These are phyloP conservation scores for Ryuthela nishihirai DNA, from an alignment of 2,888 invertebrate species.

Conservation along the genomic window DNA sequence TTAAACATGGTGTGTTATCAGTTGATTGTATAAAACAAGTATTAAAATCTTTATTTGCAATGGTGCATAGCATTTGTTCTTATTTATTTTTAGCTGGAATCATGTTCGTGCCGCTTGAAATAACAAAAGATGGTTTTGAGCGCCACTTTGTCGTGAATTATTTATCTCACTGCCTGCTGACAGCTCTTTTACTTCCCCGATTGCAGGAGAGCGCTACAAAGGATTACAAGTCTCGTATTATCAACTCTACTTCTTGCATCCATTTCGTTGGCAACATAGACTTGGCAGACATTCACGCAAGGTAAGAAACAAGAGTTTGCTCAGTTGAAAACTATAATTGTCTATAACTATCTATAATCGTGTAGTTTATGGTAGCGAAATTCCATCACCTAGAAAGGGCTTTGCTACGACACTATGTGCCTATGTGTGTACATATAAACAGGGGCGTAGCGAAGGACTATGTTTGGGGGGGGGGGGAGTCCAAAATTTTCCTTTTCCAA, in stretches of 20 bases:
- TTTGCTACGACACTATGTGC: no score
- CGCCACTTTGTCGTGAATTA: conserved; percentile 83
- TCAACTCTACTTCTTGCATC: conserved; percentile 83
- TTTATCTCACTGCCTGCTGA: conserved; percentile 77
- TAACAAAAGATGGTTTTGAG: conserved; percentile 79
- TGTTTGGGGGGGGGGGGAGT: no score
- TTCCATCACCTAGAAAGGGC: no score
- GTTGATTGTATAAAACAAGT: no score
- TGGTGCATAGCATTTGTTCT: no score
- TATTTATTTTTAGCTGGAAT: conserved; percentile 76
- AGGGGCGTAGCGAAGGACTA: no score
- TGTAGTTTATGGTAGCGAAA: no score
- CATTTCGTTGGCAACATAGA: conserved; percentile 69
- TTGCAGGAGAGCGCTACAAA: conserved; percentile 60
- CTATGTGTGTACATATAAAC: no score
- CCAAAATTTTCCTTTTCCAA: no score
- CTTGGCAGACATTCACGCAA: conserved; percentile 68
- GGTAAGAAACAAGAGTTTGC: conserved; percentile 52
- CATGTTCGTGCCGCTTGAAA: conserved; percentile 75
- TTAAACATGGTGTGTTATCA: no score
- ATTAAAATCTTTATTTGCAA: no score
- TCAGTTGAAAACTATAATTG: background rate
- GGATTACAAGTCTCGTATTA: conserved; percentile 63
- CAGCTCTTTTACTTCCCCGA: conserved; percentile 71
- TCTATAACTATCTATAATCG: background rate